A percentile compares a stretch with the other conserved stretches of the same genome.
These are phyloP conservation scores for Nanger granti DNA, from an alignment of 2,113 vertebrate species.

Conservation along the genomic window DNA sequence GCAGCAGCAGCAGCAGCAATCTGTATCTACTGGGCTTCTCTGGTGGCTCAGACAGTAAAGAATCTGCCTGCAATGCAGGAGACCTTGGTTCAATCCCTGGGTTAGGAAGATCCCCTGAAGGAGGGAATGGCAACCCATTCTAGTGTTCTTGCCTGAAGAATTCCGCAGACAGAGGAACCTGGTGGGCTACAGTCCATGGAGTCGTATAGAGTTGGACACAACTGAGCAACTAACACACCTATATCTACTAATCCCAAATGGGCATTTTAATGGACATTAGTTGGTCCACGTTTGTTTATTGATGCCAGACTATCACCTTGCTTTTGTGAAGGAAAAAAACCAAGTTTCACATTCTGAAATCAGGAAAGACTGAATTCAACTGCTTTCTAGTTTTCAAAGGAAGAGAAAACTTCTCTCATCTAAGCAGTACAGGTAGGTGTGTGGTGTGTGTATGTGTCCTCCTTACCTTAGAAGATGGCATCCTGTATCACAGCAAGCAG, in stretches of 20 bases:
- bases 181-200: neutral
- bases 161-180: neutral
- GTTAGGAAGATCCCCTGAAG: neutral
- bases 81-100: neutral
- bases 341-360: neutral
- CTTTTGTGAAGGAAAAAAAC: neutral
- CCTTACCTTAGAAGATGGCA: neutral
- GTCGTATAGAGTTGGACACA: neutral
- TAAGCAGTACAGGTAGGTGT: no score
- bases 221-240: neutral
- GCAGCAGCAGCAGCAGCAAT: no score
- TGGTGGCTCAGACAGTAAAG: neutral
- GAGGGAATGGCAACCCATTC: neutral
- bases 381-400: neutral
- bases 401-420: neutral
- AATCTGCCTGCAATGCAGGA: neutral
- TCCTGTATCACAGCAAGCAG: fast-evolving
- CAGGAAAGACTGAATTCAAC: neutral
- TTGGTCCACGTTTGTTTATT: neutral
- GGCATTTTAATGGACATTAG: neutral
- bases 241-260: neutral
- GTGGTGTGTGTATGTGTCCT: neutral
- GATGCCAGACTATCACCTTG: neutral
- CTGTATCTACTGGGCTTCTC: neutral
- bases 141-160: neutral